These are phyloP conservation scores for Amblyornis subalaris DNA, from an alignment of 2,113 vertebrate genomes.

Conservation along the genomic window DNA sequence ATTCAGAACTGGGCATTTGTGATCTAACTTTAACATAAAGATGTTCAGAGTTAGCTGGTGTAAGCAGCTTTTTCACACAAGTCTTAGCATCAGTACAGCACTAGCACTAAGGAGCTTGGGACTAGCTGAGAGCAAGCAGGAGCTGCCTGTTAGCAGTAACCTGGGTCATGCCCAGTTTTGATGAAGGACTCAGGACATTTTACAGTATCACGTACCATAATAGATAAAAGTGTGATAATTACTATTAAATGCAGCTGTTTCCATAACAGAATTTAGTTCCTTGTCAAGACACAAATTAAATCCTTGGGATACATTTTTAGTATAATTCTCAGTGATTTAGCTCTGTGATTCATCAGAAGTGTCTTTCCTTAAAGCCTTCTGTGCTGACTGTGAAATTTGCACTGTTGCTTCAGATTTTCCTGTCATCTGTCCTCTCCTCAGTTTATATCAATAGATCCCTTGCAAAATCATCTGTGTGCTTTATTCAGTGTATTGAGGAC, in stretches of 20 bases:
- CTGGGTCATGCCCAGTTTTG: background rate
- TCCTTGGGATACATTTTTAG: background rate
- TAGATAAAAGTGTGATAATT: background rate
- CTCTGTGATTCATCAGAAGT: background rate
- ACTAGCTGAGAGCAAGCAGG: background rate
- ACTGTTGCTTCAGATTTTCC: background rate
- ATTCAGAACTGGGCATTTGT: background rate
- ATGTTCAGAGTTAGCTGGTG: background rate
- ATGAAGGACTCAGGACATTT: background rate
- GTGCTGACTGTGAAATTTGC: background rate
- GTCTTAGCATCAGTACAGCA: background rate
- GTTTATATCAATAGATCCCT: background rate
- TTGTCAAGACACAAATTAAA: conserved; percentile 23
- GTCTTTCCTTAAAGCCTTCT: background rate
- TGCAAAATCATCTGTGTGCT: background rate
- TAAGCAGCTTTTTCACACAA: background rate
- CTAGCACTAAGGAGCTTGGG: background rate
- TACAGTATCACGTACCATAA: background rate
- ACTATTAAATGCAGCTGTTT: background rate
- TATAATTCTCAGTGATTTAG: conserved; percentile 16
- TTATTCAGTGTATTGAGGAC: background rate
- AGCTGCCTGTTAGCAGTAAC: background rate
- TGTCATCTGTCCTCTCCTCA: background rate
- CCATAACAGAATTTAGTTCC: background rate
- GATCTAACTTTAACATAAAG: background rate